Conservation (phyloP, 2,797 vertebrate species). For the Onychomys leucogaster region DNA sequence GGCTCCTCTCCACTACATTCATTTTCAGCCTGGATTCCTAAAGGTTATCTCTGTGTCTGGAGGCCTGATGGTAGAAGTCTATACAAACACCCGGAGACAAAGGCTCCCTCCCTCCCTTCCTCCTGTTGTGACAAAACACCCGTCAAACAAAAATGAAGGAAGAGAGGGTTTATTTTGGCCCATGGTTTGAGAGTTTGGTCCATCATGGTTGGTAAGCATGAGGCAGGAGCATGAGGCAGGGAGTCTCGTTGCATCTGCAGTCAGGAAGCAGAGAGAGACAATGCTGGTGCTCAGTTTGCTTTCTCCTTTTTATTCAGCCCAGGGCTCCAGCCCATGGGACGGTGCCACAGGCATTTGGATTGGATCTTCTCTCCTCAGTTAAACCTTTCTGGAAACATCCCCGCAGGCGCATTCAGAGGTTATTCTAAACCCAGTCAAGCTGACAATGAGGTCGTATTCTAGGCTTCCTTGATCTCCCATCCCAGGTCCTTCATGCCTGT, state of each 20-base stretch:
- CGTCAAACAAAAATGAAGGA: background rate
- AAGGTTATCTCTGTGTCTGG: background rate
- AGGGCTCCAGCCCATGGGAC: background rate
- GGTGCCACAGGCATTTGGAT: background rate
- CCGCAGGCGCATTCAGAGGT: background rate
- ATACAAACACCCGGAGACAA: background rate
- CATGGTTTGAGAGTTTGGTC: background rate
- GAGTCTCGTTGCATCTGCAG: too few relatives aligned
- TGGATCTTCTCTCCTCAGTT: background rate
- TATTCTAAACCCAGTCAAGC: background rate
- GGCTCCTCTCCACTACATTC: background rate
- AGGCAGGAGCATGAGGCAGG: background rate
- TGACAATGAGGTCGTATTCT: background rate
- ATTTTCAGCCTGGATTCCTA: conserved; percentile 1
- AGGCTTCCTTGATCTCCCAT: background rate
- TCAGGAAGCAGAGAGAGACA: background rate
- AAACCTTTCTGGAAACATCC: background rate
- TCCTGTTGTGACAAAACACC: background rate
- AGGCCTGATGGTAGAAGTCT: background rate
- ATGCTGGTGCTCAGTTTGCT: background rate
- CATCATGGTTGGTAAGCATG: background rate
- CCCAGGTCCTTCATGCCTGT: background rate
- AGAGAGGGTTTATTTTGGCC: background rate
- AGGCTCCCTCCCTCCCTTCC: background rate
- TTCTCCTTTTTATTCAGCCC: background rate